Evolutionary conservation across 2,797 vertebrate species (phyloP), one percentile per base, ranked within the genome.

Genomic region (Denticeps clupeoides): DNA sequence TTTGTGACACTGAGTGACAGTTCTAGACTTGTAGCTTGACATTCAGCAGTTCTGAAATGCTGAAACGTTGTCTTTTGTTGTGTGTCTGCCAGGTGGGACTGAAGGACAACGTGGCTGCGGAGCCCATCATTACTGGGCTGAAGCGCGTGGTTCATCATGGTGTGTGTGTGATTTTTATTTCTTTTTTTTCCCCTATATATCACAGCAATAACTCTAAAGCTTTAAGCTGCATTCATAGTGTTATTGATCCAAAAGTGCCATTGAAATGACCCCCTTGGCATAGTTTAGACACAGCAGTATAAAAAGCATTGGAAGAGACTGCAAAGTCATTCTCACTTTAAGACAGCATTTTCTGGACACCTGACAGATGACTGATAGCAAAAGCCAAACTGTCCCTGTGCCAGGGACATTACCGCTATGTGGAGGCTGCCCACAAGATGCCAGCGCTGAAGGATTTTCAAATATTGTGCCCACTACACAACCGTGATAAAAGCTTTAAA

Each of bases 101-200:
- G 64, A 91, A 86, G 82, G 88, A 94, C 87, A 99, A 97, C 79
- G 80, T 87, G 12, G 93, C 93, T 22, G 86, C 97, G 77, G 93
- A 96, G 63, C 90, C 92, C 62, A 95, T 99, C 82, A 97, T 98
- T 84, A 80, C 89, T 46, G 95, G 95, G 66, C 73, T 99, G 79
- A 98, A 92, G 78, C 87, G 94, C 8, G 95, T 98, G 19, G 94
- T 98, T 43, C 95, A 99, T 88, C 94, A 99, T 1, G 95, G 95
- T 97, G 79, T 89, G 89, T 84, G 70, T 63, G 32, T 7, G n/a
- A n/a, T n/a, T n/a, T n/a, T n/a, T n/a, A n/a, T n/a, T n/a, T n/a
- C n/a, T n/a, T n/a, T n/a, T n/a, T n/a, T n/a, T n/a, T n/a, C n/a
- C n/a, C n/a, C n/a, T n/a, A n/a, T n/a, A n/a, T n/a, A n/a, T n/a